A percentile compares a stretch with the other conserved stretches of the same genome.
Conservation (phyloP, 2,888 invertebrate genomes). For the Sinotaia quadrata region DNA sequence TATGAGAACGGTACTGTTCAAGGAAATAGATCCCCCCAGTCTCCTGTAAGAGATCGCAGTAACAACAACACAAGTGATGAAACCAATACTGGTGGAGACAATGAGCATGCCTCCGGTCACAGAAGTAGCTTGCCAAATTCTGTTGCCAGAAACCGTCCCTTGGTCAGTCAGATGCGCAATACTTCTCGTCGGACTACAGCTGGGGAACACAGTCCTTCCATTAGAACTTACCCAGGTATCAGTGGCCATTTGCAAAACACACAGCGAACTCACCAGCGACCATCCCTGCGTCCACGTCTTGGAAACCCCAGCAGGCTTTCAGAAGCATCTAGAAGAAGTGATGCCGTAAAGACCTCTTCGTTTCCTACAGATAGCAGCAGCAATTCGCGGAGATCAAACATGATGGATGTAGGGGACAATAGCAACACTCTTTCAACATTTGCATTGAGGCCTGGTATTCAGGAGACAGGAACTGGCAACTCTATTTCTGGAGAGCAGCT, state of each 20-base stretch:
- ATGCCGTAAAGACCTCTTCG: too few relatives aligned
- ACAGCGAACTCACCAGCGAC: too few relatives aligned
- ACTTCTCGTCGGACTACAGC: too few relatives aligned
- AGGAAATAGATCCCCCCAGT: background rate
- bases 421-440: background rate
- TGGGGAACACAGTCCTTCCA: too few relatives aligned
- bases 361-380: too few relatives aligned
- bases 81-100: background rate
- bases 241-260: too few relatives aligned
- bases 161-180: too few relatives aligned
- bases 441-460: background rate
- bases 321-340: too few relatives aligned
- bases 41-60: background rate
- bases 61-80: background rate
- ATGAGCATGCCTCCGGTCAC: background rate
- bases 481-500: background rate
- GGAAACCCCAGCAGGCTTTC: too few relatives aligned
- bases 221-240: too few relatives aligned
- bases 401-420: background rate
- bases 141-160: background rate
- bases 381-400: too few relatives aligned
- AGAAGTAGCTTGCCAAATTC: conserved; percentile 14
- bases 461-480: background rate
- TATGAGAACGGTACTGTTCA: background rate
- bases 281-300: too few relatives aligned